Base-by-base conservation (phyloP, 2,888 invertebrate genomes). In the Gibbula magus region DNA sequence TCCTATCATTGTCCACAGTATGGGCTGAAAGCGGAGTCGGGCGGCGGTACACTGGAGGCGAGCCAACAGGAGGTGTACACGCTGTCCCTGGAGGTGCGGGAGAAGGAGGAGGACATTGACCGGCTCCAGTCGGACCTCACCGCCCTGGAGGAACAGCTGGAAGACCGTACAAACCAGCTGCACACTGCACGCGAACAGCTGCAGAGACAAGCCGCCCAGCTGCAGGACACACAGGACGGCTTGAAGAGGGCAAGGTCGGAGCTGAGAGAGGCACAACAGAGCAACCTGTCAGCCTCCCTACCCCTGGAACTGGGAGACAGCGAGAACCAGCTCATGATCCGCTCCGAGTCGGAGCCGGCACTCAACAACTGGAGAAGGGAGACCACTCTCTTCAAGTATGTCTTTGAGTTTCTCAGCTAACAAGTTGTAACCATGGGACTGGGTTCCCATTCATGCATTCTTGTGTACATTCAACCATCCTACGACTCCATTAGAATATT, bases 41-140 rank as follows among this genome's bases (percentile, higher is more conserved):
- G 22, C 25, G 29, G 29, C 8, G 29, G n/a, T 29, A 39, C 70
- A 2, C 70, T 70, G 16, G 70, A 70, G 70, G 70, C 16, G 16
- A 35, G n/a, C 5, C 70, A 70, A 8, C 70, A 39, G 70, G 70
- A 70, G 35, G 70, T 39, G 35, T 70, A 70, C 35, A 39, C 29
- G 35, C 70, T 70, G 4, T 35, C 70, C 4, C 70, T 70, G n/a
- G 70, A 70, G 39, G 20, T 70, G 5, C 16, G 70, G 20, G 84
- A 85, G 45, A 86, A 84, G 39, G 83, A 85, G 25, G 84, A 85
- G 80, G 88, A 89, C 77, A 79, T 88, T 20, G 83, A 87, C 45
- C 78, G 81, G 56, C 75, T 86, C 10, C 83, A 82, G 52, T 79
- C 82, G 32, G 84, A 83, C 25, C 73, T 86, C 51, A 86, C 32